Percentiles rank a stretch among this genome's conserved stretches.
phyloP scores from a whole-genome alignment of 2,797 vertebrate genomes.

The Eleutherodactylus coqui region DNA sequence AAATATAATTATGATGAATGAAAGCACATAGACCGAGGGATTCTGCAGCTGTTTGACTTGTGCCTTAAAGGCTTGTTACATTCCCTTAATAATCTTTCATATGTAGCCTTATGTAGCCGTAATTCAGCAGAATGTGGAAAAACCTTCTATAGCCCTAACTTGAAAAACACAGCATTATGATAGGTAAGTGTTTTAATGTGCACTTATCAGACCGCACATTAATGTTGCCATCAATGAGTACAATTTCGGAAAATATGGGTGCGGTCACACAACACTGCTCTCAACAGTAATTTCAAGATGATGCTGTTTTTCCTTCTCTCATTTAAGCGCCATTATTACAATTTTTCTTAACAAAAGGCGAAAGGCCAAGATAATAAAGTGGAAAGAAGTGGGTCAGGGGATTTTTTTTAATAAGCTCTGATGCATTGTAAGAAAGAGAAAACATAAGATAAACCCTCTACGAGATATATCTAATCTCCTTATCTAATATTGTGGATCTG shows the following conservation, averaged over 20 bases:
- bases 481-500: constrained; percentile 48
- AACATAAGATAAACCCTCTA: constrained; percentile 25
- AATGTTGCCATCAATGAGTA: constrained; percentile 38
- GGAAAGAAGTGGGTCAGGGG: constrained; percentile 51
- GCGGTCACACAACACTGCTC: constrained; percentile 50
- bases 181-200: constrained; percentile 27
- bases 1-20: neutral
- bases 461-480: constrained; percentile 56
- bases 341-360: constrained; percentile 51
- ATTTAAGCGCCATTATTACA: constrained; percentile 48
- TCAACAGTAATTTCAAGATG: constrained; percentile 48
- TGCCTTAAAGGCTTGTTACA: neutral
- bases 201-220: constrained; percentile 33
- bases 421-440: constrained; percentile 35
- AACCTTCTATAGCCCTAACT: neutral
- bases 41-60: neutral
- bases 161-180: neutral
- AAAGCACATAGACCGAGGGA: neutral
- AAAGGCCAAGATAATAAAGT: constrained; percentile 56
- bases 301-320: constrained; percentile 39
- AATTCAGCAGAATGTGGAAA: neutral
- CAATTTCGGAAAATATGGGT: constrained; percentile 48
- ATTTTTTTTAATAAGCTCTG: constrained; percentile 59
- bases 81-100: neutral
- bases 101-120: neutral